Evolutionary conservation across 2,797 vertebrate species (phyloP), one percentile per base, ranked within the genome.

Genomic region (Trachurus trachurus): DNA sequence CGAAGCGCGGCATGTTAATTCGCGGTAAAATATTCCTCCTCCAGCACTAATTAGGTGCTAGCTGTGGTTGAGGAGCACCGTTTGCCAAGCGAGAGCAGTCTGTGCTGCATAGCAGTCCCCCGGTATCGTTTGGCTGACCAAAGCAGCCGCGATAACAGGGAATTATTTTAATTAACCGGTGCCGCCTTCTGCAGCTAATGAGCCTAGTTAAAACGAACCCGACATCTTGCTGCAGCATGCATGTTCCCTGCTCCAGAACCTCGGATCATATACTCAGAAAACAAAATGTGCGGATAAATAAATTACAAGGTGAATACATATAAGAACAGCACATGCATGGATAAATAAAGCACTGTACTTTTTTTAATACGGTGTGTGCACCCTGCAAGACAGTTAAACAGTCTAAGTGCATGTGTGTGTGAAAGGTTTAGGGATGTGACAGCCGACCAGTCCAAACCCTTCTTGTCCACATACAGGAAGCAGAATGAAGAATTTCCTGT

Each of bases 151-250:
- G 87, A 95, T 92, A 95, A 96, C 96, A 94, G 89, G 90, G 90
- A 90, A 94, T 93, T 91, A 94, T 95, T 94, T 95, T 97, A 96
- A 97, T 95, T 96, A 96, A 95, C 92, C 89, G 92, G 92, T 87
- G 90, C 92, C 88, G 93, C 92, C 92, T 95, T 94, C 89, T 93
- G 89, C 87, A 91, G 90, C 92, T 96, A 96, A 97, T 94, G 94
- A 96, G 93, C 91, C 89, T 56, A 44, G 93, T 93, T 93, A 94
- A 93, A 95, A 94, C 74, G 86, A 81, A 85, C 58, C 86, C 59
- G 74, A 87, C 82, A 84, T 93, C 83, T 87, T 87, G 88, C 86
- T 84, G 89, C 85, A 78, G 85, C 83, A 71, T 70, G 88, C 87
- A 88, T 49, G 72, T 63, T 88, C 78, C 64, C 29, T 10, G 65